Conservation (phyloP, 2,888 invertebrate species). For the Microplitis deprimator region DNA sequence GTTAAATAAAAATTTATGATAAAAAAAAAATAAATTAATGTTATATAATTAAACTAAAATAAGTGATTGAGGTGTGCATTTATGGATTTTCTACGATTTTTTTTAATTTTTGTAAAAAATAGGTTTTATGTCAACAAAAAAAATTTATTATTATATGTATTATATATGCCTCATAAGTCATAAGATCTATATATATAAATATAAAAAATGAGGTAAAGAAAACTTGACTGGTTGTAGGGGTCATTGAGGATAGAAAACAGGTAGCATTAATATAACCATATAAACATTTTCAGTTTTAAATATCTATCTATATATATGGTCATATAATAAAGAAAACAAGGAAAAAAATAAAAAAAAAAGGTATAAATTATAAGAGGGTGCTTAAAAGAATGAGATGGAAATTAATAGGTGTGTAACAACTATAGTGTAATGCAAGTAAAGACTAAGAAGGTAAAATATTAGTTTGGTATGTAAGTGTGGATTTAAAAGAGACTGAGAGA, state of each 20-base stretch:
- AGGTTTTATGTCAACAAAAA: too few species aligned
- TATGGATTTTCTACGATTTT: too few species aligned
- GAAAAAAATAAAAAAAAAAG: background rate
- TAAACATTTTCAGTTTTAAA: background rate
- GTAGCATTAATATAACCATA: background rate
- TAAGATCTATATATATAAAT: too few species aligned
- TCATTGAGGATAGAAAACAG: conserved; percentile 5
- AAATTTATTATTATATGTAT: too few species aligned
- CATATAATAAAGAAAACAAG: background rate
- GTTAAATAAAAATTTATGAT: too few species aligned
- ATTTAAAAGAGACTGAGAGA: background rate
- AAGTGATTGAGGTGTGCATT: too few species aligned
- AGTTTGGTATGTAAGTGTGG: background rate
- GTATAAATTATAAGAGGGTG: background rate
- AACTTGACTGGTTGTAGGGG: too few species aligned
- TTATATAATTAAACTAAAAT: too few species aligned
- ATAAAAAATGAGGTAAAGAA: too few species aligned
- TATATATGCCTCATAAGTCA: too few species aligned
- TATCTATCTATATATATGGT: background rate
- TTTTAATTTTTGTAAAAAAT: too few species aligned
- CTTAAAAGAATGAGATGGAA: conserved; percentile 11
- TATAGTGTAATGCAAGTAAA: background rate
- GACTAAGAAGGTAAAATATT: conserved; percentile 2
- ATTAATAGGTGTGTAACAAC: conserved; percentile 21
- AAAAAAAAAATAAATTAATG: too few species aligned